These are phyloP conservation scores for Nemotelus nigrinus DNA, from an alignment of 2,888 invertebrate species.

Conservation along the genomic window DNA sequence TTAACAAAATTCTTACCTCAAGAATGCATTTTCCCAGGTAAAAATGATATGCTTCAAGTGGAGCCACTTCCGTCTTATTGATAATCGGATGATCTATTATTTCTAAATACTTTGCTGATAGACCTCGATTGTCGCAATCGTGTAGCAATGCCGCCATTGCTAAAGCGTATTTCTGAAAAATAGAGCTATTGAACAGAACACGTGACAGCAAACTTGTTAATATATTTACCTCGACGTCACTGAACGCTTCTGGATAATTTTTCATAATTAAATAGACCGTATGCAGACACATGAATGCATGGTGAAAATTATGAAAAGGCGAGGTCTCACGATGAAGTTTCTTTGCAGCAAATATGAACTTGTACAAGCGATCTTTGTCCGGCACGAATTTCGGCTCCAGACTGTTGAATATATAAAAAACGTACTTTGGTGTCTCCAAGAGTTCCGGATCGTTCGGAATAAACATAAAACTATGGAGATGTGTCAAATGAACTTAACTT, in stretches of 20 bases:
- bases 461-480: constrained; percentile 61
- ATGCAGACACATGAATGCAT: constrained; percentile 11
- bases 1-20: constrained; percentile 62
- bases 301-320: constrained; percentile 9
- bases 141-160: constrained; percentile 71
- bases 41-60: constrained; percentile 71
- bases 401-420: constrained; percentile 68
- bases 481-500: no score
- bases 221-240: no score
- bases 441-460: constrained; percentile 67
- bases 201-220: no score
- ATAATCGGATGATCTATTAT: constrained; percentile 68
- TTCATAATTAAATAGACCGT: not conserved
- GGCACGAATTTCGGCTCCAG: constrained; percentile 65
- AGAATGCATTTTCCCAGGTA: constrained; percentile 69
- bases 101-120: constrained; percentile 71
- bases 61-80: constrained; percentile 69
- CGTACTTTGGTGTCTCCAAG: constrained; percentile 67
- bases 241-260: not conserved
- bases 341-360: constrained; percentile 6
- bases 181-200: no score
- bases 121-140: constrained; percentile 72
- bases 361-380: constrained; percentile 61
- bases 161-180: constrained; percentile 62
- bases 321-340: not conserved